A percentile compares a stretch with the other conserved stretches of the same genome.
These are phyloP conservation scores for Vulpes lagopus DNA, from an alignment of 2,113 vertebrate species.

Conservation along the genomic window DNA sequence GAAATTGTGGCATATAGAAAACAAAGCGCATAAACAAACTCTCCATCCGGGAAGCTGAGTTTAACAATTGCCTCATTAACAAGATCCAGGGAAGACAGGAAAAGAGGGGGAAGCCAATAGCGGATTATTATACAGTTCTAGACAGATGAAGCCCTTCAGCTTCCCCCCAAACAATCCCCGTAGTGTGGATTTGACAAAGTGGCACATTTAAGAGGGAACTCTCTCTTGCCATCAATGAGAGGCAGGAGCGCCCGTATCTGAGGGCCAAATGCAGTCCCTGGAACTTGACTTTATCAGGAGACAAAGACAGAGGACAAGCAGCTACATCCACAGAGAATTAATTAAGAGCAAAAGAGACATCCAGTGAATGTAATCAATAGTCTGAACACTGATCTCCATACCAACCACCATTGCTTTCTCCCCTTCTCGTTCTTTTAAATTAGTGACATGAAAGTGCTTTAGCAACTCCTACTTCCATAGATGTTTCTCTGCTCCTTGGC, in stretches of 20 bases:
- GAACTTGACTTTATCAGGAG: constrained; percentile 80
- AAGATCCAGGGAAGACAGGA: constrained; percentile 78
- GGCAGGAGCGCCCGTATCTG: constrained; percentile 46
- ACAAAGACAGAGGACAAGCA: constrained; percentile 78
- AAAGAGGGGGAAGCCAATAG: constrained; percentile 75
- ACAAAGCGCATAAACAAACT: constrained; percentile 78
- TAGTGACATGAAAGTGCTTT: neutral
- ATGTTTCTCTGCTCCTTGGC: constrained; percentile 2
- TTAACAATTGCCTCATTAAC: constrained; percentile 81
- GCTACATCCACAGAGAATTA: constrained; percentile 73
- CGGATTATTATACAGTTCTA: constrained; percentile 77
- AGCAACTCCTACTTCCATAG: neutral
- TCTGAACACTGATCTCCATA: constrained; percentile 35
- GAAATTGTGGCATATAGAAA: constrained; percentile 74
- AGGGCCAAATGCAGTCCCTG: constrained; percentile 76
- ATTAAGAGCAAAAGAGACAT: constrained; percentile 65
- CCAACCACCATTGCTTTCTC: neutral
- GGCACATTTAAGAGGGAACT: constrained; percentile 79
- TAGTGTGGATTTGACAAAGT: constrained; percentile 83
- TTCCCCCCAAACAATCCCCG: constrained; percentile 74
- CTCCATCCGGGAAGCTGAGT: constrained; percentile 71
- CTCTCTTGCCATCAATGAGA: constrained; percentile 76
- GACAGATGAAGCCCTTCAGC: constrained; percentile 82
- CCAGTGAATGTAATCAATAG: constrained; percentile 67
- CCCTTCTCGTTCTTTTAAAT: neutral